Conservation (phyloP, 2,888 invertebrate species). For the Argyresthia goedartella region DNA sequence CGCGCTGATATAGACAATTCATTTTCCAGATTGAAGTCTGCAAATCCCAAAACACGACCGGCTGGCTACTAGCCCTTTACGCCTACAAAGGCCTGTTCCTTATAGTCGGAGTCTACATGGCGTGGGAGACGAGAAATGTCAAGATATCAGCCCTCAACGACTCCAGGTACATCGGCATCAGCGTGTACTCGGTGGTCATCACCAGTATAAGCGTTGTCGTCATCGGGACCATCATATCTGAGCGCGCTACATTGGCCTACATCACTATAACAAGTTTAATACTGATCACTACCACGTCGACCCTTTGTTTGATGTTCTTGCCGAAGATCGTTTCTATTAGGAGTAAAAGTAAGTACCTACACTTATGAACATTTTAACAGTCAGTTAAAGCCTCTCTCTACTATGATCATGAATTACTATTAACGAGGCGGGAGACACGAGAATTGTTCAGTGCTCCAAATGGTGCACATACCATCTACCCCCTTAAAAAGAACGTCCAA, state of each 20-base stretch:
- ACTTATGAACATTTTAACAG: neutral
- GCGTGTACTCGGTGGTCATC: constrained; percentile 92
- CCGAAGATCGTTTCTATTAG: constrained; percentile 86
- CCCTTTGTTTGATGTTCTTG: constrained; percentile 86
- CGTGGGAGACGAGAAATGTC: constrained; percentile 94
- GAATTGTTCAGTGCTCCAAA: too few species aligned
- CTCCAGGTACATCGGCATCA: constrained; percentile 93
- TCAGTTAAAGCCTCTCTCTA: too few species aligned
- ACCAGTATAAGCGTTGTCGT: constrained; percentile 90
- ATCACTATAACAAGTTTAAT: constrained; percentile 87
- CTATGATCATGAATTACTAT: too few species aligned
- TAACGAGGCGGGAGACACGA: too few species aligned
- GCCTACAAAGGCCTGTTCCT: constrained; percentile 91
- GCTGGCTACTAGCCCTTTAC: constrained; percentile 92
- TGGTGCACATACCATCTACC: too few species aligned
- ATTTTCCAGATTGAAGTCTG: constrained; percentile 86
- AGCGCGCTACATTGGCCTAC: constrained; percentile 84
- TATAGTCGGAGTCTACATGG: constrained; percentile 94
- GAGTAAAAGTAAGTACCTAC: constrained; percentile 63
- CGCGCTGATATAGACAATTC: too few species aligned
- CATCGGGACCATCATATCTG: constrained; percentile 88
- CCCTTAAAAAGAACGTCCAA: too few species aligned
- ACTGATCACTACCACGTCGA: constrained; percentile 87
- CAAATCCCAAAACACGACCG: constrained; percentile 86
- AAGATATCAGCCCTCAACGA: constrained; percentile 94